Evolutionary conservation across 2,888 invertebrate genomes (phyloP), one percentile per base, ranked within the genome.

Genomic region (Pomacea canaliculata): DNA sequence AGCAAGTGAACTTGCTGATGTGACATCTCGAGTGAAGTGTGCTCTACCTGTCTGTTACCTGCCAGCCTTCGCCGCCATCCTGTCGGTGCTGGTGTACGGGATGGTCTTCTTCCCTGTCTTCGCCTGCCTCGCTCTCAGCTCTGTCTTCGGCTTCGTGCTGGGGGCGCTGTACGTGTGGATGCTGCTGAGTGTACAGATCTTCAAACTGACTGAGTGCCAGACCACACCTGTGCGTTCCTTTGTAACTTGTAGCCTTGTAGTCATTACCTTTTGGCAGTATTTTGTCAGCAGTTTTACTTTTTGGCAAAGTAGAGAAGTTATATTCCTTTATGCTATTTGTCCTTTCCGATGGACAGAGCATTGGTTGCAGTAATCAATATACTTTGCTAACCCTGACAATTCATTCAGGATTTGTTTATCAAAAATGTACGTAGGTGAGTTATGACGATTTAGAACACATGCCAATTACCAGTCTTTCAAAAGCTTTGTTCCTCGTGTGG

Each of bases 51-150:
- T 37, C 51, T 56, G 51, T 37, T 56, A 16, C 16, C 51, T 37
- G 19, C 19, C 77, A 81, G 81, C 78, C 0, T 69, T 81, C 66
- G 75, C 79, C 10, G 79, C 76, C 59, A 70, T 80, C 16, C n/a
- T 78, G 63, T 80, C 81, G 48, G 78, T 81, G 80, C n/a, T 67
- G 67, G 76, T 84, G 10, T 83, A 83, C 66, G 85, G 84, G 3
- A 27, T 86, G n/a, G 83, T 80, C 46, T 84, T 82, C 70, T 83
- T 82, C 69, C 85, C 85, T 0, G 62, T 86, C 75, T 85, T 86
- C 77, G 82, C 84, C 12, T 82, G 82, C 8, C 78, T 86, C 2
- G 80, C 85, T 9, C 23, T 83, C 4, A 78, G 82, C 7, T 81
- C 83, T 8, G 71, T 81, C 2, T 69, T 82, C 0, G 83, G 85